Evolutionary conservation across 2,797 vertebrate species (phyloP), one percentile per base, ranked within the genome.

Genomic region (Sus cebifrons): DNA sequence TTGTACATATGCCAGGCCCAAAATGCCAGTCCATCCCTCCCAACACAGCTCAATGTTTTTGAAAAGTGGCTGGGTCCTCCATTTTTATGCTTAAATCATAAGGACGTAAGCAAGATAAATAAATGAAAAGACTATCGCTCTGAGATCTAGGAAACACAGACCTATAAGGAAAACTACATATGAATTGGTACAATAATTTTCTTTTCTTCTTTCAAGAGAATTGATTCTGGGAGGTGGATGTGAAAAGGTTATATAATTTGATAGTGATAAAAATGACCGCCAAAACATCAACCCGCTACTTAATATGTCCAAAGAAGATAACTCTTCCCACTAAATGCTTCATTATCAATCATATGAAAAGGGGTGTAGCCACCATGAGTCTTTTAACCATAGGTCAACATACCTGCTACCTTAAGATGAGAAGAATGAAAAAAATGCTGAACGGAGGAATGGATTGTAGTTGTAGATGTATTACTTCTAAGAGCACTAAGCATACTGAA

Each of bases 131-230:
- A 89, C 87, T 2, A 62, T 77, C n/a, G 1, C 16, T 85, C 54
- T 83, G 44, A n/a, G 27, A 70, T 84, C 56, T 78, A 64, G 67
- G 65, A 82, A 86, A 77, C 25, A 86, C 7, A 73, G 17, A 82
- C 5, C 36, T 90, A 60, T 16, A 64, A 86, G 29, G 21, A 36
- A 82, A 86, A 16, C 70, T 16, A 74, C 2, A 52, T 5, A 62
- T 56, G 16, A 65, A 74, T 18, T 83, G 21, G 29, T 62, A 64
- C 13, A 92, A 64, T 3, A 73, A 27, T 25, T 58, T 54, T 89
- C 4, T 89, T 21, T 65, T 91, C 93, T 64, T 29, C 32, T 92
- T 92, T 67, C 20, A 62, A 74, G 27, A 92, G 65, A 88, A 78
- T 32, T 84, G 56, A 78, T 58, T 89, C 58, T 17, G 29, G 23